Conservation (phyloP, 1,140 invertebrate species). For the Bombus huntii region DNA sequence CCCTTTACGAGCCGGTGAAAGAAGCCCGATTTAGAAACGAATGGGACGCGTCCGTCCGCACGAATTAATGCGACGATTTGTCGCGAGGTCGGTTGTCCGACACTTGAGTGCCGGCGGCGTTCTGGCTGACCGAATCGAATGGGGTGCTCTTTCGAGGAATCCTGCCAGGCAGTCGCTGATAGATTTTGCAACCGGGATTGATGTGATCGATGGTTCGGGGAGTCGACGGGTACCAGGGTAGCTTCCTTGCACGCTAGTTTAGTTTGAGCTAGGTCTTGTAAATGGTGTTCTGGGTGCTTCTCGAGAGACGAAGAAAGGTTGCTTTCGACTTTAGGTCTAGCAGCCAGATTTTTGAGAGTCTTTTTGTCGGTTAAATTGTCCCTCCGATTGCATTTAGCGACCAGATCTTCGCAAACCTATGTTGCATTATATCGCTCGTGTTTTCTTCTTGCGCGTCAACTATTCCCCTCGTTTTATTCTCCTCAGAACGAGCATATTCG, state of each 20-base stretch:
- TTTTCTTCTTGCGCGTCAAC: too few relatives aligned
- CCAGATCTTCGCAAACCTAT: too few relatives aligned
- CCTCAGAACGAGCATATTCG: too few relatives aligned
- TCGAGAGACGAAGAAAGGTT: neutral
- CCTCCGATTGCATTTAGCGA: too few relatives aligned
- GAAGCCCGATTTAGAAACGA: conserved; percentile 63
- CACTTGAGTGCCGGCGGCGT: neutral
- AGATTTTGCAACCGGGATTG: conserved; percentile 2
- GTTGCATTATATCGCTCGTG: too few relatives aligned
- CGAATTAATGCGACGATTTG: conserved; percentile 50
- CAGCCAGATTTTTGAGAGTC: too few relatives aligned
- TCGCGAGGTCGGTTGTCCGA: conserved; percentile 16
- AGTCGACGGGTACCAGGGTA: neutral
- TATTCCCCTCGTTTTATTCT: too few relatives aligned
- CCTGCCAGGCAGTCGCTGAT: neutral
- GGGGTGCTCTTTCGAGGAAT: neutral
- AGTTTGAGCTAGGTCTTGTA: neutral
- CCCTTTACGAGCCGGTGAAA: conserved; percentile 70
- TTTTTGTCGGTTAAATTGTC: too few relatives aligned
- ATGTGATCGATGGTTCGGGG: neutral
- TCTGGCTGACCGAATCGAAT: neutral
- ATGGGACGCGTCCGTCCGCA: conserved; percentile 25
- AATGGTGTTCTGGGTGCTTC: too few relatives aligned
- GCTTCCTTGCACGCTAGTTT: neutral
- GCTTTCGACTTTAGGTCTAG: neutral